Percentiles rank a stretch among this genome's conserved stretches.
Evolutionary conservation across 2,113 vertebrate genomes (phyloP).

Genomic region (Coptodon rendalli): DNA sequence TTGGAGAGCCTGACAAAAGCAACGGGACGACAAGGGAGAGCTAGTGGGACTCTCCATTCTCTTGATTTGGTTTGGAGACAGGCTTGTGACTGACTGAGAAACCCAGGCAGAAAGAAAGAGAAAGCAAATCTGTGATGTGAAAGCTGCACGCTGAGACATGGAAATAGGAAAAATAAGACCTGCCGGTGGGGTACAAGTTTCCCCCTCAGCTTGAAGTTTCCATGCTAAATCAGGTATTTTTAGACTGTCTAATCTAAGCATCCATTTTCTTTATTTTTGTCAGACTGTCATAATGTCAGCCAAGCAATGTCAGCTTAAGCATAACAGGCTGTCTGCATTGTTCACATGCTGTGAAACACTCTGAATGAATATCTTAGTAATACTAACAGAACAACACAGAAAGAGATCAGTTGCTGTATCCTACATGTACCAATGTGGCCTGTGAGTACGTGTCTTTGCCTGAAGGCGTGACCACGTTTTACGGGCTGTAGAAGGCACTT

Average conservation of each 20-base stretch:
- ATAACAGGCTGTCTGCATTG: neutral
- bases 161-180: neutral
- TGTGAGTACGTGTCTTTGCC: neutral
- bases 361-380: neutral
- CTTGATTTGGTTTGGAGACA: constrained; percentile 25
- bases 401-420: neutral
- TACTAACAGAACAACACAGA: neutral
- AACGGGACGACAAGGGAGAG: neutral
- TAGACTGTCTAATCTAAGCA: neutral
- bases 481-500: neutral
- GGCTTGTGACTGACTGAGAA: constrained; percentile 5
- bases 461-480: neutral
- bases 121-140: neutral
- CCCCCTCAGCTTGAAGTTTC: neutral
- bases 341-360: neutral
- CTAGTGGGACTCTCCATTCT: constrained; percentile 21
- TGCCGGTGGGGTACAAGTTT: neutral
- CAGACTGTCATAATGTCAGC: constrained; percentile 6
- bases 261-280: constrained; percentile 7
- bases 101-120: neutral
- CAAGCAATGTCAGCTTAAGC: neutral
- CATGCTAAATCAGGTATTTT: constrained; percentile 11
- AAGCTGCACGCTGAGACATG: neutral
- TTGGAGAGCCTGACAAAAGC: constrained; percentile 40
- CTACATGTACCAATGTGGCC: neutral